phyloP scores from a whole-genome alignment of 1,140 invertebrate species.

The Drosophila kohkoa region DNA sequence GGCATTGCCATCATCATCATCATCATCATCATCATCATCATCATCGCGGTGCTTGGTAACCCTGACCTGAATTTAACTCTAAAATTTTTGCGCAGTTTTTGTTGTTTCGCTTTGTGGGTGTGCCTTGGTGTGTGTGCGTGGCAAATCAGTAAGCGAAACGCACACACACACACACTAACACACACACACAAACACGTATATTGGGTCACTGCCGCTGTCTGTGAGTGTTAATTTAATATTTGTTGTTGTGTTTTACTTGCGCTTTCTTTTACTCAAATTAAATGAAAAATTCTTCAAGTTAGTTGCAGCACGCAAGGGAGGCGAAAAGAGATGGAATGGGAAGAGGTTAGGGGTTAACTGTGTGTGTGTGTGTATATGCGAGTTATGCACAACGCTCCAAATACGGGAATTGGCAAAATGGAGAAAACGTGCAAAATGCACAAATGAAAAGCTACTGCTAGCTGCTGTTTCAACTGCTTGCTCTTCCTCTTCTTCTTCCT shows the following conservation, averaged over 20 bases:
- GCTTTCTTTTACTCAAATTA: conserved; percentile 34
- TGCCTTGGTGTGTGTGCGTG: conserved; percentile 35
- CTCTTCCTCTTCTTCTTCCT: neutral
- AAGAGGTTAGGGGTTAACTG: neutral
- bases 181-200: conserved; percentile 22
- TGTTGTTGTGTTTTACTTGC: conserved; percentile 40
- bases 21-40: conserved; percentile 57
- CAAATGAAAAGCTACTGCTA: conserved; percentile 1
- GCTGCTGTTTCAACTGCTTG: neutral
- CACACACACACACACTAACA: conserved; percentile 31
- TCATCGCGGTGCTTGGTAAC: conserved; percentile 64
- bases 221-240: conserved; percentile 71
- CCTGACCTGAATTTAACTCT: conserved; percentile 76
- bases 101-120: conserved; percentile 22
- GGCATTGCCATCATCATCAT: conserved; percentile 56
- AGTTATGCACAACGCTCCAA: conserved; percentile 11
- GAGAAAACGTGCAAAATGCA: neutral
- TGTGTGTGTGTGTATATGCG: neutral
- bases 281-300: conserved; percentile 57
- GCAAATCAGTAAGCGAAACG: conserved; percentile 29
- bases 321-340: neutral
- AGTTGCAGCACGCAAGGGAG: conserved; percentile 26
- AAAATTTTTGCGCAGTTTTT: conserved; percentile 60
- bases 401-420: neutral
- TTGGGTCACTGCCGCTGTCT: conserved; percentile 18